phyloP scores from a whole-genome alignment of 2,888 invertebrate species.

The Pediacus dermestoides region DNA sequence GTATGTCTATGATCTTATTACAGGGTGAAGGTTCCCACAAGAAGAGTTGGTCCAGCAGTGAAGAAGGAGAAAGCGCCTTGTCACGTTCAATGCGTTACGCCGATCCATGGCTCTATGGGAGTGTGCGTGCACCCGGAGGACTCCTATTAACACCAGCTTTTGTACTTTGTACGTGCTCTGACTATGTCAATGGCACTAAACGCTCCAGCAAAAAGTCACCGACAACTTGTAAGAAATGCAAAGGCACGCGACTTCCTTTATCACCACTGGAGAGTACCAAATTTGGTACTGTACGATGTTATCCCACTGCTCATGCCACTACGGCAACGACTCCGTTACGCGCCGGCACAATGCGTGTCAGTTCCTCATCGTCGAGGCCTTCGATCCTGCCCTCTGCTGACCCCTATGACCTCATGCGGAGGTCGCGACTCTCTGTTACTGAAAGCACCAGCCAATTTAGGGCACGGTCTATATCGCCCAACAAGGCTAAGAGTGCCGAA shows the following conservation, averaged over 20 bases:
- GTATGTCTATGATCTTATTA: slow-evolving; percentile 4
- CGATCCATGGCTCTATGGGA: slow-evolving; percentile 82
- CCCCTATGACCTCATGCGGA: slow-evolving; percentile 80
- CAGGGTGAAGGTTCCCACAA: slow-evolving; percentile 37
- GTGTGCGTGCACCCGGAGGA: slow-evolving; percentile 55
- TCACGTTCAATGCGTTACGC: slow-evolving; percentile 82
- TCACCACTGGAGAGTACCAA: slow-evolving; percentile 52
- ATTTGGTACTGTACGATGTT: slow-evolving; percentile 63
- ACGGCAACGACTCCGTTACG: slow-evolving; percentile 46
- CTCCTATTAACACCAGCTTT: slow-evolving; percentile 59
- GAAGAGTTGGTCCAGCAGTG: slow-evolving; percentile 43
- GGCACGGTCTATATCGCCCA: slow-evolving; percentile 51
- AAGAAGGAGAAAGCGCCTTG: slow-evolving; percentile 67
- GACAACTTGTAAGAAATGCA: slow-evolving; percentile 78
- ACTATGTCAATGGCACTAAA: slow-evolving; percentile 75
- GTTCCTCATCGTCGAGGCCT: slow-evolving; percentile 58
- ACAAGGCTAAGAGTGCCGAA: slow-evolving; percentile 25
- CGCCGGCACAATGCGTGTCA: slow-evolving; percentile 63
- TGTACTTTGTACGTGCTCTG: slow-evolving; percentile 76
- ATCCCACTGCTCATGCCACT: slow-evolving; percentile 38
- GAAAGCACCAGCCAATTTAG: slow-evolving; percentile 41
- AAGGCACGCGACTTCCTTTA: slow-evolving; percentile 72
- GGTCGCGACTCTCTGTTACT: slow-evolving; percentile 68
- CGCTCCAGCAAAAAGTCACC: slow-evolving; percentile 70
- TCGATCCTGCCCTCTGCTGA: slow-evolving; percentile 65